Evolutionary conservation across 1,140 invertebrate genomes (phyloP).

Genomic region (Dufourea novaeangliae): DNA sequence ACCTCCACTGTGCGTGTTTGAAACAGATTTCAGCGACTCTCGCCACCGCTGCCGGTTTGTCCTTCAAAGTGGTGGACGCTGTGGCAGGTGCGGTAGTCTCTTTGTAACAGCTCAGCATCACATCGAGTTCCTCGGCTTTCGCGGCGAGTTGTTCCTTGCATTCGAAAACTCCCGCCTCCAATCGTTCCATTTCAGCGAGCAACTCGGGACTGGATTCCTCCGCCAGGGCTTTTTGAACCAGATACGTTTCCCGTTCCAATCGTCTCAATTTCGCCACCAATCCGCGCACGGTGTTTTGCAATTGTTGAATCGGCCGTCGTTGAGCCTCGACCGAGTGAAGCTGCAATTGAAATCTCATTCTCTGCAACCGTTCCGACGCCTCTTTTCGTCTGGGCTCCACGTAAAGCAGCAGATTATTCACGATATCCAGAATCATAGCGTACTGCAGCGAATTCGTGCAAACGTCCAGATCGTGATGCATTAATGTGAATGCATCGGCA

Average conservation of each 20-base stretch:
- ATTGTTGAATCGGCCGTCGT: constrained; percentile 93
- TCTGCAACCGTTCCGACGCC: constrained; percentile 92
- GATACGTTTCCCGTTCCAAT: constrained; percentile 95
- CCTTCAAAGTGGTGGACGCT: constrained; percentile 77
- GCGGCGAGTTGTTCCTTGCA: constrained; percentile 94
- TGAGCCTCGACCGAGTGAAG: constrained; percentile 95
- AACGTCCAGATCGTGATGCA: constrained; percentile 98
- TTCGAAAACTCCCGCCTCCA: constrained; percentile 91
- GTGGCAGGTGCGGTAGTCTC: constrained; percentile 85
- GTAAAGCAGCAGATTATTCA: constrained; percentile 98
- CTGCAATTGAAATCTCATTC: constrained; percentile 96
- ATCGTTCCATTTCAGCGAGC: constrained; percentile 85
- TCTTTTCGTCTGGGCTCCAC: constrained; percentile 98
- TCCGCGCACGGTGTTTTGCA: constrained; percentile 93
- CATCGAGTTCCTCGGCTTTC: constrained; percentile 95
- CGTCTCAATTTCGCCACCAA: constrained; percentile 90
- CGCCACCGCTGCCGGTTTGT: constrained; percentile 89
- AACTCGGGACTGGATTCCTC: constrained; percentile 82
- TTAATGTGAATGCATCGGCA: constrained; percentile 98
- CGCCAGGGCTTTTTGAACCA: constrained; percentile 83
- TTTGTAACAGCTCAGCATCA: constrained; percentile 93
- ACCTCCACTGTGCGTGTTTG: constrained; percentile 98
- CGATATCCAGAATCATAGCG: constrained; percentile 97
- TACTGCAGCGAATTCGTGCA: constrained; percentile 98
- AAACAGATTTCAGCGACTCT: constrained; percentile 98